These are phyloP conservation scores for Thryonomys swinderianus DNA, from an alignment of 2,113 vertebrate species.

Conservation along the genomic window DNA sequence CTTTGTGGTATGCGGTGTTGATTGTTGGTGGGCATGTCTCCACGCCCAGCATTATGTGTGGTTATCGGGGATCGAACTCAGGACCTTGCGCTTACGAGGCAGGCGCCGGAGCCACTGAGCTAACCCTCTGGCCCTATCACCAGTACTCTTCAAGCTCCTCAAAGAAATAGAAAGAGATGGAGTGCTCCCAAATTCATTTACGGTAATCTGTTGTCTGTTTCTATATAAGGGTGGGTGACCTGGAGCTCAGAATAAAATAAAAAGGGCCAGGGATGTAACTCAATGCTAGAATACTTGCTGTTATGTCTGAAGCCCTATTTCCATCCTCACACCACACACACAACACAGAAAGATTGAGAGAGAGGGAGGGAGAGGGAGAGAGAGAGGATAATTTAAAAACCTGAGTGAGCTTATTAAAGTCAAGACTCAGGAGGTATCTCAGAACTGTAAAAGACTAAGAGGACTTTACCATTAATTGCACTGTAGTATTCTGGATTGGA, in stretches of 20 bases:
- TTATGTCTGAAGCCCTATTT: neutral
- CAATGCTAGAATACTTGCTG: neutral
- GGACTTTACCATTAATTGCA: neutral
- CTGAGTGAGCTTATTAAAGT: neutral
- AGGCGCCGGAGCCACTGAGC: no score
- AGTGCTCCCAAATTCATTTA: neutral
- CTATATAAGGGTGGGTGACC: neutral
- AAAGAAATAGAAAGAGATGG: neutral
- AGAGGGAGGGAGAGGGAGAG: no score
- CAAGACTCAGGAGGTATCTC: neutral
- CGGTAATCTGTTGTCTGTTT: constrained; percentile 4
- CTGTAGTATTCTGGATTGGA: neutral
- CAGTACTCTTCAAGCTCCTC: neutral
- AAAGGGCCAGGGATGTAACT: neutral
- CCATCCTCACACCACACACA: neutral
- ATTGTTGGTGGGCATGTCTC: no score
- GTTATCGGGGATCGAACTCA: no score
- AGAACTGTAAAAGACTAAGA: neutral
- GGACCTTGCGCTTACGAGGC: no score
- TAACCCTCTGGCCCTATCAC: neutral
- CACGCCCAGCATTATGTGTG: no score
- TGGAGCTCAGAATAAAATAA: neutral
- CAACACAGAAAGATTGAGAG: no score
- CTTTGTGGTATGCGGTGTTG: no score
- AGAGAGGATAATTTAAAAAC: neutral